A percentile compares a stretch with the other conserved stretches of the same genome.
Conservation (phyloP, 2,113 vertebrate genomes). For the Pseudorectes ferrugineus region DNA sequence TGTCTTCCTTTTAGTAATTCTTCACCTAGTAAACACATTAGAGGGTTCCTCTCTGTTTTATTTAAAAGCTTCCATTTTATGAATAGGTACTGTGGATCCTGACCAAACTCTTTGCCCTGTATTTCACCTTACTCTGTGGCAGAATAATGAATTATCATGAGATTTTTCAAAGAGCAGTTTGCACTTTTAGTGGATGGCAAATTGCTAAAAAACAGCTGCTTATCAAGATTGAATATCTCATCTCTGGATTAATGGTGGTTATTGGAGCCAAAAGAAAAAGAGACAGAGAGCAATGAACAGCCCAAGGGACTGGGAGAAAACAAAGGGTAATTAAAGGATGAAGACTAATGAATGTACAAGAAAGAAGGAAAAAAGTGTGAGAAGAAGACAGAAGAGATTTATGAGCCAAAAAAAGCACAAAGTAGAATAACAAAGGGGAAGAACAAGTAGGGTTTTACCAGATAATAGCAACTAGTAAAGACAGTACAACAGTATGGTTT, state of each 20-base stretch:
- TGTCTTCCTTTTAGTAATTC: background rate
- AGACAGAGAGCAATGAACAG: conserved; percentile 16
- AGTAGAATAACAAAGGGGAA: background rate
- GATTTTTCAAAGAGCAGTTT: conserved; percentile 37
- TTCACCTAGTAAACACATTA: background rate
- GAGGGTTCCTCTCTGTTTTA: background rate
- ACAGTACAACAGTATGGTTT: background rate
- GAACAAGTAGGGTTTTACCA: background rate
- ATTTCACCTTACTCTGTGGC: conserved; percentile 33
- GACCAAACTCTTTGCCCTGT: conserved; percentile 25
- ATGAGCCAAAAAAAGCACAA: background rate
- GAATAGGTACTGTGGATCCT: background rate
- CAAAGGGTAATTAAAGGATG: conserved; percentile 15
- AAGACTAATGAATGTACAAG: conserved; percentile 21
- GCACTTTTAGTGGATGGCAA: conserved; percentile 1
- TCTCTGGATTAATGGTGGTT: conserved; percentile 34
- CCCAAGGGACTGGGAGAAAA: background rate
- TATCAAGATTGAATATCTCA: conserved; percentile 41
- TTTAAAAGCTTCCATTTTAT: background rate
- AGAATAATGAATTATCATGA: conserved; percentile 34
- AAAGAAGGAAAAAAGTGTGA: background rate
- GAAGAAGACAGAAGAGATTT: background rate
- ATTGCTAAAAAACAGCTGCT: conserved; percentile 37
- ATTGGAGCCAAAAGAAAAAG: conserved; percentile 24
- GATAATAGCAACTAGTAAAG: background rate